Base-by-base conservation (phyloP, 2,888 invertebrate species). In the Apeira syringaria region DNA sequence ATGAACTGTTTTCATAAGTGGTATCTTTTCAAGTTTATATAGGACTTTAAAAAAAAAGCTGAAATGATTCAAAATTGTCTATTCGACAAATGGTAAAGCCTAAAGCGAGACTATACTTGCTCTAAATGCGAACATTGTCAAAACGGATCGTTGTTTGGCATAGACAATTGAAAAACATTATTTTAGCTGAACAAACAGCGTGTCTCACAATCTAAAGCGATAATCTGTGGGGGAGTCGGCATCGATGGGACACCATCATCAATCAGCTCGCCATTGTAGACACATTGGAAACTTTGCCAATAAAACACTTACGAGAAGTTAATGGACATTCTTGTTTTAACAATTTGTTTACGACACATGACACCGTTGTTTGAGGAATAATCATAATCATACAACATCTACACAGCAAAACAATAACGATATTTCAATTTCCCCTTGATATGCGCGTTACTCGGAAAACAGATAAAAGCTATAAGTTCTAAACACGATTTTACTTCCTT, bases 191-290 rank as follows among this genome's bases (percentile, higher is more conserved):
- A 67, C 72, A 74, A 78, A 77, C 72, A 72, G 69, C 64, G 67
- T 69, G 70, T 66, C 68, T 53, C 59, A 50, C 66, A 70, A 76
- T 78, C 75, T 75, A 61, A 68, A 68, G 64, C 61, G 75, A 76
- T 76, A 70, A 77, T 76, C 79, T 60, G 59, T 46, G 62, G 58
- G 65, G 56, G 51, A 51, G 48, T 33, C 32, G 20, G 41, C 37
- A 47, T 40, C 60, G 59, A 53, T 62, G 61, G 63, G 60, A 63
- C 64, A 47, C 53, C 52, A 62, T 66, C 76, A 80, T 81, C 79
- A 80, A 81, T 81, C 80, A 79, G 66, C 39, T 42, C 41, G 46
- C 47, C 53, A 42, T 45, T 41, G 54, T 52, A 29, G 44, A 40
- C 11, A 46, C 38, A 37, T 44, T 59, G 52, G 56, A 54, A 64